Evolutionary conservation across 2,113 vertebrate species (phyloP).

Genomic region (Phylloscopus trochilus): DNA sequence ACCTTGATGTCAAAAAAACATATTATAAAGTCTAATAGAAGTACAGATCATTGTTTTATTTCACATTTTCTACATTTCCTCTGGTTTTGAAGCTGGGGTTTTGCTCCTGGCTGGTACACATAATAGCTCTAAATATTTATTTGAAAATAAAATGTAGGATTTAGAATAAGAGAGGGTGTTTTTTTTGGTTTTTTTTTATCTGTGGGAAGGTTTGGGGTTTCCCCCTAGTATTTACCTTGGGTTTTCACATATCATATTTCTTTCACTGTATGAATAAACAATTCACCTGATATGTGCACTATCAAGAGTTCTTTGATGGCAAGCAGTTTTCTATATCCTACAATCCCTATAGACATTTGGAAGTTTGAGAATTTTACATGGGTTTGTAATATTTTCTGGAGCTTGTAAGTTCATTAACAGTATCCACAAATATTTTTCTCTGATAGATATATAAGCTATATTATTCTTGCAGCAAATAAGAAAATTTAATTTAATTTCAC

Average conservation of each 20-base stretch:
- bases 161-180: background rate
- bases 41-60: background rate
- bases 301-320: background rate
- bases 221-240: background rate
- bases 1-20: background rate
- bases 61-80: background rate
- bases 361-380: background rate
- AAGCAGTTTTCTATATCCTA: background rate
- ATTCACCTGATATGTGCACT: background rate
- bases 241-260: background rate
- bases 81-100: background rate
- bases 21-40: background rate
- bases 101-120: background rate
- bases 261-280: background rate
- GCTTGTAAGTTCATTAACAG: background rate
- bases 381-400: background rate
- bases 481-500: background rate
- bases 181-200: background rate
- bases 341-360: background rate
- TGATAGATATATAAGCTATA: background rate
- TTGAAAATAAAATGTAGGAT: background rate
- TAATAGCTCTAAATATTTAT: background rate
- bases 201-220: fast-evolving
- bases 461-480: background rate
- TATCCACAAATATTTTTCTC: background rate